Conservation (phyloP, 1,140 invertebrate species). For the Cyphomyrmex costatus region DNA sequence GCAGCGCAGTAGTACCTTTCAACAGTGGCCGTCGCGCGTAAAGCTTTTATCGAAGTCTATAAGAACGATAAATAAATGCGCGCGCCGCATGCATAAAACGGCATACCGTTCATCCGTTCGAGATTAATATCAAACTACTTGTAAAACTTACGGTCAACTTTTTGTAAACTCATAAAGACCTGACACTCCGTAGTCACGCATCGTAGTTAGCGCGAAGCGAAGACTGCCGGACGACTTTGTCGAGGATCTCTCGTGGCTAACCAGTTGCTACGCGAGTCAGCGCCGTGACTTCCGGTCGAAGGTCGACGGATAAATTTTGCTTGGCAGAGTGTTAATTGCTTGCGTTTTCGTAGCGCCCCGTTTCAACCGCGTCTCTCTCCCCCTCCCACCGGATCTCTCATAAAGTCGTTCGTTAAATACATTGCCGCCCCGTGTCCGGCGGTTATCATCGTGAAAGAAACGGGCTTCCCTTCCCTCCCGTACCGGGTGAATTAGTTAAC, state of each 20-base stretch:
- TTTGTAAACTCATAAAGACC: constrained; percentile 5
- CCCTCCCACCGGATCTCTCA: constrained; percentile 12
- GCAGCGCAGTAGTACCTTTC: constrained; percentile 26
- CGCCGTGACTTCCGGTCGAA: constrained; percentile 37
- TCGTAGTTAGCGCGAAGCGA: neutral
- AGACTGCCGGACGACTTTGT: neutral
- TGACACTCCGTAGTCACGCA: constrained; percentile 12
- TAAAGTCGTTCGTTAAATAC: constrained; percentile 50
- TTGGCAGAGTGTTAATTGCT: constrained; percentile 31
- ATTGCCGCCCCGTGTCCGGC: constrained; percentile 29
- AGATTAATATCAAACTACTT: constrained; percentile 35
- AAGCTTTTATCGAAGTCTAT: constrained; percentile 52
- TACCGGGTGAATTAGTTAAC: constrained; percentile 42
- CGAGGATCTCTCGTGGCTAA: neutral
- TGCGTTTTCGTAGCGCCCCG: constrained; percentile 27
- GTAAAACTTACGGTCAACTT: neutral
- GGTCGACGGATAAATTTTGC: constrained; percentile 42
- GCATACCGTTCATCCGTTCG: neutral
- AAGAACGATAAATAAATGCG: constrained; percentile 50
- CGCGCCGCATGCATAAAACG: constrained; percentile 30
- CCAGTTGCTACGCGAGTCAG: constrained; percentile 7
- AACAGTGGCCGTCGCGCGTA: constrained; percentile 48
- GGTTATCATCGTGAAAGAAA: constrained; percentile 51
- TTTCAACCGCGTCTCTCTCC: neutral
- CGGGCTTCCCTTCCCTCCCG: constrained; percentile 12